Conservation (phyloP, 2,797 vertebrate species). For the Siniperca undulata region DNA sequence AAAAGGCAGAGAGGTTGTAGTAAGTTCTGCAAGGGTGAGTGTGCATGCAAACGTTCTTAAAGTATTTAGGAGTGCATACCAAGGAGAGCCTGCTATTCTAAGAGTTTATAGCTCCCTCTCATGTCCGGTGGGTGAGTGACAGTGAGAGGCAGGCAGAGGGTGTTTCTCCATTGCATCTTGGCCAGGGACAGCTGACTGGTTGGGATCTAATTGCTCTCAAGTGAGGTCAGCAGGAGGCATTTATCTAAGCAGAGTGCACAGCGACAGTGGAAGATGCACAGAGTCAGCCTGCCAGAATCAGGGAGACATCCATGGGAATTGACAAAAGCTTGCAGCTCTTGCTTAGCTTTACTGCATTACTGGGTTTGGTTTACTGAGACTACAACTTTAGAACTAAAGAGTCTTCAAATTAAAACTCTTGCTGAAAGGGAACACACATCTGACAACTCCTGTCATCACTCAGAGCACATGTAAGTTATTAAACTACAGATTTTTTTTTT, state of each 20-base stretch:
- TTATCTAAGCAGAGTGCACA: constrained; percentile 92
- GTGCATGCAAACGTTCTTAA: constrained; percentile 64
- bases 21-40: constrained; percentile 44
- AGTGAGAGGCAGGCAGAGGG: constrained; percentile 79
- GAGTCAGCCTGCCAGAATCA: constrained; percentile 86
- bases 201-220: constrained; percentile 98
- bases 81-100: constrained; percentile 69
- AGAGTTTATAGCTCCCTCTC: constrained; percentile 94
- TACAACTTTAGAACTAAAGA: constrained; percentile 51
- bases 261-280: constrained; percentile 91
- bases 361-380: constrained; percentile 60
- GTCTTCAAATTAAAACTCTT: constrained; percentile 63
- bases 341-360: constrained; percentile 87
- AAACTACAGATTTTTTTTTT: constrained; percentile 18
- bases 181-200: constrained; percentile 96
- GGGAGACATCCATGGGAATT: constrained; percentile 92
- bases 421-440: constrained; percentile 85
- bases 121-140: constrained; percentile 90
- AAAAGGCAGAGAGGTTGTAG: constrained; percentile 43
- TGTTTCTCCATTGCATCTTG: constrained; percentile 74
- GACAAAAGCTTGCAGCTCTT: constrained; percentile 88
- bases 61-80: constrained; percentile 75
- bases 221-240: constrained; percentile 99
- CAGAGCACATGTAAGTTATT: constrained; percentile 91
- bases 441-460: constrained; percentile 86